These are phyloP conservation scores for Formica aserva DNA, from an alignment of 2,888 invertebrate species.

Conservation along the genomic window DNA sequence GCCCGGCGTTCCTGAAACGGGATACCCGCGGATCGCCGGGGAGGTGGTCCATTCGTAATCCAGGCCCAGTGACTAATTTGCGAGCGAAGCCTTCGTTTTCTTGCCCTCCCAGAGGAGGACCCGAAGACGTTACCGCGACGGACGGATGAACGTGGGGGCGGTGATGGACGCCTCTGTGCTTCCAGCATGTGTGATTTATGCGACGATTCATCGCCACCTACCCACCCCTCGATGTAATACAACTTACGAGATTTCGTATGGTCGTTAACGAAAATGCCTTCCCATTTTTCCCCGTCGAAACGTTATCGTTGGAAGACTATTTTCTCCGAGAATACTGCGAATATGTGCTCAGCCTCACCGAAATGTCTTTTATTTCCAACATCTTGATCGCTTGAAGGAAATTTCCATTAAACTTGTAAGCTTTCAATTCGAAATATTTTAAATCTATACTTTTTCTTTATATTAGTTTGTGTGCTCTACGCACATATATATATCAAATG, in stretches of 20 bases:
- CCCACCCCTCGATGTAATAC: constrained; percentile 64
- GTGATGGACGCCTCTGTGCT: constrained; percentile 82
- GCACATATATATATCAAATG: neutral
- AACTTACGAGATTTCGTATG: constrained; percentile 48
- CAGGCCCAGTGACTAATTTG: constrained; percentile 81
- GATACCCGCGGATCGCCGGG: constrained; percentile 69
- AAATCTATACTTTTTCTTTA: neutral
- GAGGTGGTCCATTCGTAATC: constrained; percentile 77
- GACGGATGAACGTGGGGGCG: constrained; percentile 76
- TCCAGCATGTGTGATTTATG: constrained; percentile 80
- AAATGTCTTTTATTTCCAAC: neutral
- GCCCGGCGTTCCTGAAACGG: constrained; percentile 74
- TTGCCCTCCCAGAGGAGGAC: constrained; percentile 40
- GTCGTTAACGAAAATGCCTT: constrained; percentile 60
- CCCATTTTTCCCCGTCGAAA: constrained; percentile 52
- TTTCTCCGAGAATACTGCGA: neutral
- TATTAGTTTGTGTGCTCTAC: neutral
- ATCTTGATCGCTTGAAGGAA: neutral
- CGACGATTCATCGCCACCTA: constrained; percentile 76
- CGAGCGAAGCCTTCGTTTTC: constrained; percentile 65
- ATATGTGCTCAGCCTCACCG: neutral
- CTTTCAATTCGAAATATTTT: neutral
- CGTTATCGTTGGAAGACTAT: constrained; percentile 21
- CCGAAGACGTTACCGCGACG: constrained; percentile 62
- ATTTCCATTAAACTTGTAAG: neutral